Conservation (phyloP, 2,113 vertebrate species). For the Entelurus aequoreus region DNA sequence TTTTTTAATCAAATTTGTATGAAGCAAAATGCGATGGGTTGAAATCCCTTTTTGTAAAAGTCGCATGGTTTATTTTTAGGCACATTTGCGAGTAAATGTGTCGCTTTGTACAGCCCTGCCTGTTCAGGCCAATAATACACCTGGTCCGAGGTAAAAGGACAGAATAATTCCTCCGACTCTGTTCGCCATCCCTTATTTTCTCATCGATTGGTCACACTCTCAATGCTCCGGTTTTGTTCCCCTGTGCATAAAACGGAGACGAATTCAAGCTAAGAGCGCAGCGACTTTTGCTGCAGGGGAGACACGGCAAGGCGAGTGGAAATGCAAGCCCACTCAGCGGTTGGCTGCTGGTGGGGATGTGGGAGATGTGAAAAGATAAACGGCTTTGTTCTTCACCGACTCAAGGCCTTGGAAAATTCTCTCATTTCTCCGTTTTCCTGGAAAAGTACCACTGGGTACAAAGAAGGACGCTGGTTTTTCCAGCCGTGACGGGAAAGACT, state of each 20-base stretch:
- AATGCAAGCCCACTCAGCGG: constrained; percentile 25
- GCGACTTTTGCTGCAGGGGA: constrained; percentile 56
- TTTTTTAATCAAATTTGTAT: too few relatives aligned
- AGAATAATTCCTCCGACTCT: neutral
- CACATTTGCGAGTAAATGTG: too few relatives aligned
- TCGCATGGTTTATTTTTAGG: too few relatives aligned
- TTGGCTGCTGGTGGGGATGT: constrained; percentile 41
- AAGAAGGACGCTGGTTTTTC: neutral
- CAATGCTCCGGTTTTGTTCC: constrained; percentile 30
- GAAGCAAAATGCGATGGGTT: too few relatives aligned
- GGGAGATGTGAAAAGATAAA: constrained; percentile 48
- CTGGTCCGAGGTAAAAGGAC: too few relatives aligned
- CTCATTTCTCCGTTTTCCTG: constrained; percentile 30
- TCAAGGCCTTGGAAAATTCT: constrained; percentile 19
- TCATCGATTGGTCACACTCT: constrained; percentile 24
- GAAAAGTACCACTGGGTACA: constrained; percentile 17
- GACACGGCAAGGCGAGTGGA: constrained; percentile 36
- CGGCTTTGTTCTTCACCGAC: constrained; percentile 49
- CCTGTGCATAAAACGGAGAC: constrained; percentile 40
- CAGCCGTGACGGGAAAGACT: constrained; percentile 1
- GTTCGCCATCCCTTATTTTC: constrained; percentile 40
- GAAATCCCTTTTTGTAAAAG: too few relatives aligned
- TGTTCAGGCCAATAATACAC: too few relatives aligned
- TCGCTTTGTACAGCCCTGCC: too few relatives aligned
- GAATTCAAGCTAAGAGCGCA: constrained; percentile 45